phyloP scores from a whole-genome alignment of 30 jellyfish, hydroid and myxozoan species.

The Aurelia aurita complex sp. Pacific region DNA sequence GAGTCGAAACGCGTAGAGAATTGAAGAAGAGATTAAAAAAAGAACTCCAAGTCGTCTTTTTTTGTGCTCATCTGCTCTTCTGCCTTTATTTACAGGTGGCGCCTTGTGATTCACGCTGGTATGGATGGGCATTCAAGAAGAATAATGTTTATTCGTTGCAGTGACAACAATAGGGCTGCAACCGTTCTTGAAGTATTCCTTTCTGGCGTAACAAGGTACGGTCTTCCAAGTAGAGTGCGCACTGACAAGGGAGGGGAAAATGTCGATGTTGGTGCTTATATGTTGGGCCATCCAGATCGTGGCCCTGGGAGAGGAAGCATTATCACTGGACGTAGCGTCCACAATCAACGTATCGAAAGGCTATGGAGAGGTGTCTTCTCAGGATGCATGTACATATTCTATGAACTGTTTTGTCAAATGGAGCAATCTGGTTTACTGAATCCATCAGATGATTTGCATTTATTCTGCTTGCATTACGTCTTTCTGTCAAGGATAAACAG shows the following conservation, averaged over 20 bases:
- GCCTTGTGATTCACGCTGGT: constrained; percentile 15
- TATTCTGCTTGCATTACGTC: constrained; percentile 21
- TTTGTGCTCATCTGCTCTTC: too few relatives aligned
- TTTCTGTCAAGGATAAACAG: constrained; percentile 11
- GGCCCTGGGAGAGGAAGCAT: constrained; percentile 22
- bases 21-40: too few relatives aligned
- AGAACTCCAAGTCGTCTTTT: too few relatives aligned
- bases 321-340: constrained; percentile 11
- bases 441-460: background rate
- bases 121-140: constrained; percentile 6
- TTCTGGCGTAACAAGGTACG: background rate
- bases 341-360: constrained; percentile 9
- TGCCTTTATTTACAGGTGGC: background rate
- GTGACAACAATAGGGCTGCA: background rate
- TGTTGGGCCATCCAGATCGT: constrained; percentile 22
- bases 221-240: constrained; percentile 8
- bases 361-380: background rate
- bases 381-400: background rate
- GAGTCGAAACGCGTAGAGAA: too few relatives aligned
- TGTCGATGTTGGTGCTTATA: constrained; percentile 6
- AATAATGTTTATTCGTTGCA: background rate
- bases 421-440: background rate
- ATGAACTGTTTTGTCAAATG: background rate
- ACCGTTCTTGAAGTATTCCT: constrained; percentile 9
- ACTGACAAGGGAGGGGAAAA: constrained; percentile 1